Conservation (phyloP, 2,888 invertebrate species). For the Tenthredo livida region DNA sequence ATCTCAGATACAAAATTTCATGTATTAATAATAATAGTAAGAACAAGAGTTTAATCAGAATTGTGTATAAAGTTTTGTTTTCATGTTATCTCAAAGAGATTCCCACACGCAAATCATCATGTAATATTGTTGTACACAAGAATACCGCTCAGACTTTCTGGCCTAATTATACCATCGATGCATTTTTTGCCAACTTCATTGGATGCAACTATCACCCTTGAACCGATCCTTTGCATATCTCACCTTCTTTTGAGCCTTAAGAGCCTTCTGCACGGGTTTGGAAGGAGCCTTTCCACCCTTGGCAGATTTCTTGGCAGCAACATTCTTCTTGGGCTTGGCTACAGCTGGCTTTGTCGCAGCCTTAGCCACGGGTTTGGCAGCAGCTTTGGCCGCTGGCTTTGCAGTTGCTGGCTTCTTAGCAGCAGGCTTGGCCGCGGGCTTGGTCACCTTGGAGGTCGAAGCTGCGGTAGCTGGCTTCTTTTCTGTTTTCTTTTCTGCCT, state of each 20-base stretch:
- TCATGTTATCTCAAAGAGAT: conserved; percentile 80
- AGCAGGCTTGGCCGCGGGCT: conserved; percentile 76
- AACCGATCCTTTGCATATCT: conserved; percentile 58
- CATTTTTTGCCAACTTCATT: neutral
- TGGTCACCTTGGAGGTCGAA: conserved; percentile 74
- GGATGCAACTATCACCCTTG: neutral
- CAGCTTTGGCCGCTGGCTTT: conserved; percentile 65
- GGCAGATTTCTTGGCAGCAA: conserved; percentile 76
- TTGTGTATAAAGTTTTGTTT: conserved; percentile 68
- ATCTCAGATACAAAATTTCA: conserved; percentile 50
- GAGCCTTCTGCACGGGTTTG: conserved; percentile 86
- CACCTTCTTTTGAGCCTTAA: conserved; percentile 93
- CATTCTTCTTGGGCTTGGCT: conserved; percentile 81
- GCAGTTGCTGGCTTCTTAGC: conserved; percentile 78
- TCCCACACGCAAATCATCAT: conserved; percentile 80
- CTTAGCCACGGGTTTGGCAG: conserved; percentile 70
- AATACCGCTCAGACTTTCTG: neutral
- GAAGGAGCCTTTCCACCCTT: conserved; percentile 79
- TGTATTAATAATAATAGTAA: neutral
- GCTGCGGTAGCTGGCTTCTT: conserved; percentile 78
- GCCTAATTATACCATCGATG: neutral
- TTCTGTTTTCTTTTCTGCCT: conserved; percentile 81
- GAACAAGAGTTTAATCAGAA: conserved; percentile 61
- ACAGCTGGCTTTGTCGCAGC: conserved; percentile 75
- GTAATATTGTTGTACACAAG: neutral